These are phyloP conservation scores for Tichodroma muraria DNA, from an alignment of 2,113 vertebrate genomes.

Conservation along the genomic window DNA sequence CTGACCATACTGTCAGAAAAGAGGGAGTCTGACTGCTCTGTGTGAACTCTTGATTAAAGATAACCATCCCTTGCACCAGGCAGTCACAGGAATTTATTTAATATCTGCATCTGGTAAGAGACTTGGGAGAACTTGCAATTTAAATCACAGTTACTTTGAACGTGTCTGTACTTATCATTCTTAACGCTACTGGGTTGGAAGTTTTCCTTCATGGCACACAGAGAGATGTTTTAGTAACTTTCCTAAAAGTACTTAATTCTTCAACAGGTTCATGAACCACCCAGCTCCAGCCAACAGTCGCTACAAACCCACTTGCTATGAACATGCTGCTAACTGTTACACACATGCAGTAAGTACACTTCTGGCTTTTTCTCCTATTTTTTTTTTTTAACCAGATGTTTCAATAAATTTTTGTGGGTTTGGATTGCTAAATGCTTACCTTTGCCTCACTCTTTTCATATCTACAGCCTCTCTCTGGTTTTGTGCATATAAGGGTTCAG, in stretches of 20 bases:
- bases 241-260: slow-evolving; percentile 32
- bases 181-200: neutral
- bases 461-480: neutral
- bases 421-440: neutral
- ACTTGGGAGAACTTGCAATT: neutral
- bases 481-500: neutral
- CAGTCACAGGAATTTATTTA: neutral
- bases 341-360: slow-evolving; percentile 87
- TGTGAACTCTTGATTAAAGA: neutral
- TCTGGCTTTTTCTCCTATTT: neutral
- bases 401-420: neutral
- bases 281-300: slow-evolving; percentile 91
- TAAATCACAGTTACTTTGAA: neutral
- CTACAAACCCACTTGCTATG: slow-evolving; percentile 95
- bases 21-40: neutral
- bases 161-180: neutral
- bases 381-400: neutral
- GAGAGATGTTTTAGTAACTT: neutral
- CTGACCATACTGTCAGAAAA: neutral
- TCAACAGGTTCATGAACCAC: slow-evolving; percentile 95
- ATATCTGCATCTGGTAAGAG: neutral
- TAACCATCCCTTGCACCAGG: no score
- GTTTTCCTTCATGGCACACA: neutral
- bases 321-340: slow-evolving; percentile 98
- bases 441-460: neutral